Percentiles rank a stretch among this genome's conserved stretches.
Conservation (phyloP, 2,113 vertebrate genomes). For the Camelus bactrianus region DNA sequence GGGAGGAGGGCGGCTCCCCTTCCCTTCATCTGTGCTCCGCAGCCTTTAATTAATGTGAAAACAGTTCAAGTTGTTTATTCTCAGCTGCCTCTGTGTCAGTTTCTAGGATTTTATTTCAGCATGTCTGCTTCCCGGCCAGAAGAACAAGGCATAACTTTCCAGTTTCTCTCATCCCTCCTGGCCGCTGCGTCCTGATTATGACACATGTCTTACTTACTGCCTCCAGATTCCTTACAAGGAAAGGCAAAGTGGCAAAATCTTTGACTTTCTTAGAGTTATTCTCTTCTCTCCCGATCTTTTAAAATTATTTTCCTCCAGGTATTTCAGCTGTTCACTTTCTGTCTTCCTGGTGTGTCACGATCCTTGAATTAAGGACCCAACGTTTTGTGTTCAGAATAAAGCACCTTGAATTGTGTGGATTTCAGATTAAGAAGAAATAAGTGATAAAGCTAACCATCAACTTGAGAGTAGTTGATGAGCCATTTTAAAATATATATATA, state of each 20-base stretch:
- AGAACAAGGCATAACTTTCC: not conserved
- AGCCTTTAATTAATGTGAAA: not conserved
- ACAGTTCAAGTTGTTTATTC: not conserved
- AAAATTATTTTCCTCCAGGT: slow-evolving; percentile 22
- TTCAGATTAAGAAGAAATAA: not conserved
- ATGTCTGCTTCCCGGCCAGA: not conserved
- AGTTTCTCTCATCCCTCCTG: not conserved
- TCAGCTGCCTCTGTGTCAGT: not conserved
- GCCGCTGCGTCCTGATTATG: not conserved
- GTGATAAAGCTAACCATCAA: not conserved
- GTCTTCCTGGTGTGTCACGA: not conserved
- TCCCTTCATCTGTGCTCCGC: not conserved
- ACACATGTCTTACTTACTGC: not conserved
- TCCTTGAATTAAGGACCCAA: not conserved
- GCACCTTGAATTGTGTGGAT: not conserved
- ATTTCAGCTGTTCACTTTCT: not conserved
- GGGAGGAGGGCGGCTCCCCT: not conserved
- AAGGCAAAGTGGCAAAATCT: slow-evolving; percentile 25
- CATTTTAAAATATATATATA: not conserved
- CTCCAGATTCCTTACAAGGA: not conserved
- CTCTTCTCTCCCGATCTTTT: not conserved
- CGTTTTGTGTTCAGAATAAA: not conserved
- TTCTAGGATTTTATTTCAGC: not conserved
- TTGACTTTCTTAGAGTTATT: not conserved
- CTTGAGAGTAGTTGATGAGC: not conserved